Evolutionary conservation across 2,113 vertebrate species (phyloP).

Genomic region (Halichoeres trimaculatus): DNA sequence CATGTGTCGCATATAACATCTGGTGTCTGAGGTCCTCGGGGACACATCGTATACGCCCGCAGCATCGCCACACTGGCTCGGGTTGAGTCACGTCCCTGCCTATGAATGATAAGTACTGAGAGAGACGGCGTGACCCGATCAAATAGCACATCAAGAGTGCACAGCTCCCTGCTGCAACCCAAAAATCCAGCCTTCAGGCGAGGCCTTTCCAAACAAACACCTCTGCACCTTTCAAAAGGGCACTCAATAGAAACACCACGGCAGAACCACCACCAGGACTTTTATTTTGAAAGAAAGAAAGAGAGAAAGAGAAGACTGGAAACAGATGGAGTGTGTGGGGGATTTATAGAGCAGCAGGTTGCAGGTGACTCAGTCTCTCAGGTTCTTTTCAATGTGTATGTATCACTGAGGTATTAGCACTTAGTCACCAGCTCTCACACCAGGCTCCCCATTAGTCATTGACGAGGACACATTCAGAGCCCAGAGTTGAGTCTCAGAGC

Average conservation of each 20-base stretch:
- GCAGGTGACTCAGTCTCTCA: conserved; percentile 55
- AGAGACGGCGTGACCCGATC: conserved; percentile 49
- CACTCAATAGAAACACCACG: conserved; percentile 32
- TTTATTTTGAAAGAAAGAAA: conserved; percentile 7
- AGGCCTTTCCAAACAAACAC: conserved; percentile 24
- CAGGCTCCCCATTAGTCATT: conserved; percentile 57
- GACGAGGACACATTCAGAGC: conserved; percentile 51
- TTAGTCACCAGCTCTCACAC: conserved; percentile 57
- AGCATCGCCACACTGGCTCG: conserved; percentile 27
- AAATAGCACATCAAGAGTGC: conserved; percentile 52
- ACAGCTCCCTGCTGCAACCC: conserved; percentile 27
- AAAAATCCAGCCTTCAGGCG: conserved; percentile 35
- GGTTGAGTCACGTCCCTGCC: conserved; percentile 53
- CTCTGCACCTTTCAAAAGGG: conserved; percentile 27
- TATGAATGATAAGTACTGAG: conserved; percentile 57
- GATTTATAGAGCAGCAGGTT: conserved; percentile 42
- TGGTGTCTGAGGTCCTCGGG: conserved; percentile 48
- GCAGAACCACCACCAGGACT: conserved; percentile 14
- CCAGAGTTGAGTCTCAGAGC: conserved; percentile 39
- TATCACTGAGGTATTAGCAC: conserved; percentile 31
- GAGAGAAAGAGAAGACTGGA: conserved; percentile 13
- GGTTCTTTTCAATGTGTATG: conserved; percentile 26
- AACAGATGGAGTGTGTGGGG: conserved; percentile 39
- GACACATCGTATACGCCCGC: conserved; percentile 20
- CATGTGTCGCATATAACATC: conserved; percentile 63